Conservation (phyloP, 2,888 invertebrate genomes). For the Idaea straminata region DNA sequence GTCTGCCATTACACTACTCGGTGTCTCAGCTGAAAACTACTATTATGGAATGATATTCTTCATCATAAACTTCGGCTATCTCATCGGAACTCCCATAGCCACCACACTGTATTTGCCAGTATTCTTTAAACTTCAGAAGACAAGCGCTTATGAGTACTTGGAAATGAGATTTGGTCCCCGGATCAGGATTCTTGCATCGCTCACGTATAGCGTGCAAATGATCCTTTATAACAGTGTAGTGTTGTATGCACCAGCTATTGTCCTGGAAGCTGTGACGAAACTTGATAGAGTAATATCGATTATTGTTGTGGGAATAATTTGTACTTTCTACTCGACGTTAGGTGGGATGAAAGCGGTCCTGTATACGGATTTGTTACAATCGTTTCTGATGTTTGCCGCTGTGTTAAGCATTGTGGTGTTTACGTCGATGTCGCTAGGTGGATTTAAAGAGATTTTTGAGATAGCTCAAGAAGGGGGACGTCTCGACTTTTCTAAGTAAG, state of each 20-base stretch:
- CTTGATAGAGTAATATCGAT: constrained; percentile 86
- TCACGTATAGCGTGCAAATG: constrained; percentile 93
- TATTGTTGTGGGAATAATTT: constrained; percentile 86
- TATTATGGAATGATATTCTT: constrained; percentile 90
- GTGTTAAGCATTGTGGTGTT: constrained; percentile 88
- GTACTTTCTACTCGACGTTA: constrained; percentile 91
- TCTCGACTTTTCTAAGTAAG: constrained; percentile 84
- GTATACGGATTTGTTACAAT: constrained; percentile 92
- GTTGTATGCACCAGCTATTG: constrained; percentile 94
- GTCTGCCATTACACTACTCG: constrained; percentile 94
- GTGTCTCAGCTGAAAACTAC: constrained; percentile 93
- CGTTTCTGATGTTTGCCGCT: constrained; percentile 90
- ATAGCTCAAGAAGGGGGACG: constrained; percentile 85
- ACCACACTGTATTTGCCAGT: constrained; percentile 90
- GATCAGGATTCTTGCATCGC: constrained; percentile 88
- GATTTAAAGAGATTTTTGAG: constrained; percentile 85
- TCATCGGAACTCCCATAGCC: constrained; percentile 88
- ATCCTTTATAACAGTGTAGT: constrained; percentile 94
- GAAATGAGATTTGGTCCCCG: constrained; percentile 90
- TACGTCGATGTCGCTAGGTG: constrained; percentile 85
- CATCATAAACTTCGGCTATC: constrained; percentile 87
- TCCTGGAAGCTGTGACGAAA: constrained; percentile 91
- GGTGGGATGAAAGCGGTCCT: constrained; percentile 96
- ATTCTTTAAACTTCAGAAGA: constrained; percentile 89
- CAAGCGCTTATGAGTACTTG: constrained; percentile 95